Percentiles rank a stretch among this genome's conserved stretches.
These are phyloP conservation scores for Alviniconcha strummeri DNA, from an alignment of 2,888 invertebrate genomes.

Conservation along the genomic window DNA sequence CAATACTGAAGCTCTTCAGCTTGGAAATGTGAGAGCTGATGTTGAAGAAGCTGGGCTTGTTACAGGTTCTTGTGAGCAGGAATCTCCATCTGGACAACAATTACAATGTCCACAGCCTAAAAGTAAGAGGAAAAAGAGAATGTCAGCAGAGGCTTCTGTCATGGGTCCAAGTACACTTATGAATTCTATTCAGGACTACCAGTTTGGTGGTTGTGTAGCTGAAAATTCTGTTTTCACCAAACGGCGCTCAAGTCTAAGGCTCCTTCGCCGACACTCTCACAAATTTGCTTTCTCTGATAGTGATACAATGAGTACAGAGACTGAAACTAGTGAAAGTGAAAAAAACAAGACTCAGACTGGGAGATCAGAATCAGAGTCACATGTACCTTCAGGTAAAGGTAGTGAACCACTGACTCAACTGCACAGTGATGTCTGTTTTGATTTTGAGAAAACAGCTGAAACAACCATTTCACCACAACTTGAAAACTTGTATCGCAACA, in stretches of 20 bases:
- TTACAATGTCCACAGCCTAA: too few species aligned
- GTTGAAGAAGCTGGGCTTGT: too few species aligned
- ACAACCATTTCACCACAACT: conserved; percentile 37
- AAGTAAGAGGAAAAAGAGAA: neutral
- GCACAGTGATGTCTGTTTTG: too few species aligned
- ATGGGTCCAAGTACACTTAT: neutral
- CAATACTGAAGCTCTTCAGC: too few species aligned
- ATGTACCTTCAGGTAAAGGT: too few species aligned
- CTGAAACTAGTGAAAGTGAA: neutral
- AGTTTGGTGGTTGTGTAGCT: neutral
- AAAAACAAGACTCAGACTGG: neutral
- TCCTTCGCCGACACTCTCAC: neutral
- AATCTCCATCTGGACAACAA: neutral
- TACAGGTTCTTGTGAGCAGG: neutral
- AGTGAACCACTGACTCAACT: too few species aligned
- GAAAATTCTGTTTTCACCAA: neutral
- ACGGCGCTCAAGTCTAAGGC: conserved; percentile 7
- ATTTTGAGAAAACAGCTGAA: neutral
- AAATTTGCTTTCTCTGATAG: neutral
- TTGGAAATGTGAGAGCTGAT: too few species aligned
- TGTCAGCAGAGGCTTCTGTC: neutral
- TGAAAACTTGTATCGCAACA: conserved; percentile 55
- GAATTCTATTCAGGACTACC: neutral
- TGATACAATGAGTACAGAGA: too few species aligned
- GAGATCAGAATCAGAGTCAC: neutral